Percentiles rank a stretch among this genome's conserved stretches.
These are phyloP conservation scores for Rotaria socialis DNA, from an alignment of 2,888 invertebrate species.

Conservation along the genomic window DNA sequence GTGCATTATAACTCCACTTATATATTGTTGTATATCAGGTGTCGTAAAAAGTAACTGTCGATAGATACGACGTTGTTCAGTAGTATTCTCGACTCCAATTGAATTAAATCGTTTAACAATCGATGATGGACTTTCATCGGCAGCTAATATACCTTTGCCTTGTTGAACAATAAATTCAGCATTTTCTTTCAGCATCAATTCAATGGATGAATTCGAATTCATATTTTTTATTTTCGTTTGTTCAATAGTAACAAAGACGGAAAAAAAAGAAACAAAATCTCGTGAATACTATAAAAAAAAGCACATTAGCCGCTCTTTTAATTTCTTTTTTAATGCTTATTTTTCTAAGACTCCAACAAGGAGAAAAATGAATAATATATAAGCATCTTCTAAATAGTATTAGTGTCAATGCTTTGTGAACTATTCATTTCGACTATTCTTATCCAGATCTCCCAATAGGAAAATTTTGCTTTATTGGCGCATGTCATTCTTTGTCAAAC, in stretches of 20 bases:
- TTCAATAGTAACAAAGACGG: neutral
- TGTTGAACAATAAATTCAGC: neutral
- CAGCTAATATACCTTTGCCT: slow-evolving; percentile 93
- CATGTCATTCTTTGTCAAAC: no score
- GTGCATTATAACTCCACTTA: slow-evolving; percentile 95
- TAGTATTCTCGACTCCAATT: slow-evolving; percentile 84
- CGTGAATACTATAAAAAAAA: no score
- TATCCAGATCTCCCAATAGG: no score
- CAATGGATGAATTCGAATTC: neutral
- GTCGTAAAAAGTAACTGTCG: slow-evolving; percentile 78
- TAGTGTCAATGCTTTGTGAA: no score
- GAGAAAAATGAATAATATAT: no score
- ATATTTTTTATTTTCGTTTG: neutral
- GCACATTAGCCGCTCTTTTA: no score
- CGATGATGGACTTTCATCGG: slow-evolving; percentile 89
- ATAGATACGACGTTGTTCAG: slow-evolving; percentile 81
- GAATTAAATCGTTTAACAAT: slow-evolving; percentile 81
- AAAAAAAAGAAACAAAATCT: no score
- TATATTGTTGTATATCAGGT: slow-evolving; percentile 62
- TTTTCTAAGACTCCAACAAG: no score
- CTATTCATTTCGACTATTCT: no score
- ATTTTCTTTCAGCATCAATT: slow-evolving; percentile 59
- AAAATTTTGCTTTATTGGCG: no score
- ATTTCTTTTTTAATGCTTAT: no score
- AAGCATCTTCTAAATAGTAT: no score